A percentile compares a stretch with the other conserved stretches of the same genome.
phyloP scores from a whole-genome alignment of 1,140 invertebrate genomes.

The Oncopodura yosiiana region DNA sequence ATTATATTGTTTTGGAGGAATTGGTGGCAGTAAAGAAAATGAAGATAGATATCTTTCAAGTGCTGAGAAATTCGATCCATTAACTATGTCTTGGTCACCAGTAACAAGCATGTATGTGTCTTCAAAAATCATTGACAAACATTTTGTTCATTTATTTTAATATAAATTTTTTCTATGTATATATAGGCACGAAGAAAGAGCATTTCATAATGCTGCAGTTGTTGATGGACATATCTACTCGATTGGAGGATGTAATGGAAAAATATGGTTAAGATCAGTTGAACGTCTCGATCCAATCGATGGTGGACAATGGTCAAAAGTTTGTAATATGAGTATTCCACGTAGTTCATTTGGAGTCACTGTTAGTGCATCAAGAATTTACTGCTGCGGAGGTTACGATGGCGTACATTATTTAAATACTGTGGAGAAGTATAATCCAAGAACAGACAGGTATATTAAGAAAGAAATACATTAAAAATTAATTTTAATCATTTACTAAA shows the following conservation, averaged over 20 bases:
- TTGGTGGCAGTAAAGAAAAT: constrained; percentile 32
- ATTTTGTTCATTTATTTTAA: background rate
- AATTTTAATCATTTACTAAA: no score
- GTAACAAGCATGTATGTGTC: constrained; percentile 34
- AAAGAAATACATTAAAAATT: background rate
- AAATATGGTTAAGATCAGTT: constrained; percentile 37
- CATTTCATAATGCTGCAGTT: constrained; percentile 36
- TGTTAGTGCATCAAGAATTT: constrained; percentile 41
- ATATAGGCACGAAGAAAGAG: constrained; percentile 33
- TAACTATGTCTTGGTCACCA: constrained; percentile 33
- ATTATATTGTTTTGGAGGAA: constrained; percentile 37
- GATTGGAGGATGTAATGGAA: constrained; percentile 38
- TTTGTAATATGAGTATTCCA: constrained; percentile 38
- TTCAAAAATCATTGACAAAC: background rate
- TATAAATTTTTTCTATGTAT: background rate
- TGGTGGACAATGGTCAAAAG: constrained; percentile 38
- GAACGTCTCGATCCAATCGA: constrained; percentile 37
- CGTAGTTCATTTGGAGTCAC: constrained; percentile 38
- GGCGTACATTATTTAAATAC: constrained; percentile 43
- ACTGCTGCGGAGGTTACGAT: constrained; percentile 45
- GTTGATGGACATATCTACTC: constrained; percentile 38
- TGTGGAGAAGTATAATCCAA: constrained; percentile 43
- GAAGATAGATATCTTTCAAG: constrained; percentile 32
- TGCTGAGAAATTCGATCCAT: constrained; percentile 36
- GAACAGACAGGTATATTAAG: constrained; percentile 39